Evolutionary conservation across 1,140 invertebrate species (phyloP), one percentile per base, ranked within the genome.

Genomic region (Helicoverpa armigera): DNA sequence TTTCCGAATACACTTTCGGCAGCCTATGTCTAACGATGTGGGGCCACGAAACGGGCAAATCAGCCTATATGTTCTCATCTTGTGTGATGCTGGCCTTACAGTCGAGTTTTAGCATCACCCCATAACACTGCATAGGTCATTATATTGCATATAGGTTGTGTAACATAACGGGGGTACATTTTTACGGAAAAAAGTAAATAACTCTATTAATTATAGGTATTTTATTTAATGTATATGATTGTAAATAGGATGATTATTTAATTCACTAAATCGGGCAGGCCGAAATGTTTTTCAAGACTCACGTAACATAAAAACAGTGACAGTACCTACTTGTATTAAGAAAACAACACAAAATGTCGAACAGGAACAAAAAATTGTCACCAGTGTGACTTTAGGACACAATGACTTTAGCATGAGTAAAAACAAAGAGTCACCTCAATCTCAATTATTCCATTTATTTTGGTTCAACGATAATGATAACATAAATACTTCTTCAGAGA

Each of bases 1-100:
- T 94, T 92, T 90, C 88, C 88, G 82, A 84, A 51, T 72, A 79
- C 35, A 35, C 80, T 80, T 82, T 78, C 63, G 65, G 80, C 31
- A 80, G 69, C 67, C 54, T 79, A 81, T 65, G 35, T 35, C 35
- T 35, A 80, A 31, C 72, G 61, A n/a, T 50, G 74, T 35, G 73
- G 13, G 48, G 23, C 74, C 43, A 51, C 50, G 48, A n/a, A 60
- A 14, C 43, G 2, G 23, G 5, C 75, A 43, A 1, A 16, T 67
- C 7, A 69, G 56, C n/a, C 51, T 65, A 35, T 35, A 4, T 10
- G 14, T 70, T 31, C 48, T 50, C 56, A 65, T 67, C 14, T 35
- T 5, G 18, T 63, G 29, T 73, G 58, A 51, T 18, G 35, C 56
- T 56, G 58, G 53, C 53, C 77, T 70, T 70, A 79, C 12, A 14